Percentiles rank a stretch among this genome's conserved stretches.
Evolutionary conservation across 2,888 invertebrate species (phyloP).

Genomic region (Quadroppia sp.): DNA sequence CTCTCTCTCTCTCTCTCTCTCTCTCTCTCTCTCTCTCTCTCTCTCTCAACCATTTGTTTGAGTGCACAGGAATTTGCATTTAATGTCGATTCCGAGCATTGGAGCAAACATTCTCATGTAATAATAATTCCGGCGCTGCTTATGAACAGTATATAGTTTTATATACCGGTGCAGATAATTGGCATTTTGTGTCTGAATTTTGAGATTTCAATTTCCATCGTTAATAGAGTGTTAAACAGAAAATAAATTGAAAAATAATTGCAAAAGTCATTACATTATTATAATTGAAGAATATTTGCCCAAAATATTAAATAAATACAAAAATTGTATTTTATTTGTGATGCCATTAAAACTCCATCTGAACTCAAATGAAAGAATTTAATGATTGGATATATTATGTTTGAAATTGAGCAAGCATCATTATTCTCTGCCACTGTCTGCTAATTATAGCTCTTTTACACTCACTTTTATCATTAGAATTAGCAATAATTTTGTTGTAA

Average conservation of each 20-base stretch:
- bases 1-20: too few species aligned
- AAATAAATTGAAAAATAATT: not conserved
- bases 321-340: too few species aligned
- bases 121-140: not conserved
- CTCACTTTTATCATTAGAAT: too few species aligned
- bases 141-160: not conserved
- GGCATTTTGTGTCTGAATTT: not conserved
- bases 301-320: too few species aligned
- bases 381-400: not conserved
- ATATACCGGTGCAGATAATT: not conserved
- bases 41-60: too few species aligned
- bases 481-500: too few species aligned
- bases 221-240: not conserved
- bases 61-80: not conserved
- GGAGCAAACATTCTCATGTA: not conserved
- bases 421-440: too few species aligned
- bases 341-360: not conserved
- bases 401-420: too few species aligned
- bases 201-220: not conserved
- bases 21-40: too few species aligned
- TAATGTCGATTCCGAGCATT: not conserved
- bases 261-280: constrained; percentile 3
- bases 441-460: too few species aligned
- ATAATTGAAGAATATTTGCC: too few species aligned
- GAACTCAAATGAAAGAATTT: not conserved